Evolutionary conservation across 2,888 invertebrate species (phyloP).

Genomic region (Buathra laborator): DNA sequence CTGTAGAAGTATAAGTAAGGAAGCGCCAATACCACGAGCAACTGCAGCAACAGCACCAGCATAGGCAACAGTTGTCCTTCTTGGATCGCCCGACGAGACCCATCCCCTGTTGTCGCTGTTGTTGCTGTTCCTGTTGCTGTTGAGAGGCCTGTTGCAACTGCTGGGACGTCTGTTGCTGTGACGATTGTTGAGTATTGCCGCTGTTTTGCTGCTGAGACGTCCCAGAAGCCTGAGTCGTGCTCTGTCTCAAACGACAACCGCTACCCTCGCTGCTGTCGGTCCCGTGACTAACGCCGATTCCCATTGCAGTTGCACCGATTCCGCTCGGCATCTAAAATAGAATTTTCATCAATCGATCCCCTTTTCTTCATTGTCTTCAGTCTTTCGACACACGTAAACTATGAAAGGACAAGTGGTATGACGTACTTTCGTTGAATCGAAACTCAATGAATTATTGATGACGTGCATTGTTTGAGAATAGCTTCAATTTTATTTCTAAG

Average conservation of each 20-base stretch:
- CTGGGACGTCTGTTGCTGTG: conserved; percentile 75
- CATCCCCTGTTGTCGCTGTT: conserved; percentile 83
- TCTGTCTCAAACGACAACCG: conserved; percentile 83
- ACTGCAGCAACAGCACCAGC: conserved; percentile 89
- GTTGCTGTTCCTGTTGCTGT: conserved; percentile 71
- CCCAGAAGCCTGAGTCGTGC: conserved; percentile 79
- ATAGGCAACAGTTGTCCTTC: conserved; percentile 88
- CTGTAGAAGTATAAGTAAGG: conserved; percentile 55
- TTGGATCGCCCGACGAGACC: conserved; percentile 86
- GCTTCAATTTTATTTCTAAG: conserved; percentile 54
- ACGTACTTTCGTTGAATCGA: conserved; percentile 17
- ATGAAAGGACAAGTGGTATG: neutral
- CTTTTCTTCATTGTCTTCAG: neutral
- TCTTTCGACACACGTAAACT: neutral
- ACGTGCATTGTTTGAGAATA: conserved; percentile 67
- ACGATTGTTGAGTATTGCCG: conserved; percentile 78
- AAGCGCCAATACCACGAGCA: conserved; percentile 86
- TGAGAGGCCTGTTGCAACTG: conserved; percentile 71
- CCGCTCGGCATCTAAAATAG: conserved; percentile 83
- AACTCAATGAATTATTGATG: conserved; percentile 50
- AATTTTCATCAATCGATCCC: conserved; percentile 51
- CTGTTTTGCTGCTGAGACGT: conserved; percentile 77
- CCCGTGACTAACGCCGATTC: conserved; percentile 84
- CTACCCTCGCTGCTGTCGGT: conserved; percentile 82
- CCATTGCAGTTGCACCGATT: conserved; percentile 84